Evolutionary conservation across 2,113 vertebrate species (phyloP).

Genomic region (Corydoras sp.): DNA sequence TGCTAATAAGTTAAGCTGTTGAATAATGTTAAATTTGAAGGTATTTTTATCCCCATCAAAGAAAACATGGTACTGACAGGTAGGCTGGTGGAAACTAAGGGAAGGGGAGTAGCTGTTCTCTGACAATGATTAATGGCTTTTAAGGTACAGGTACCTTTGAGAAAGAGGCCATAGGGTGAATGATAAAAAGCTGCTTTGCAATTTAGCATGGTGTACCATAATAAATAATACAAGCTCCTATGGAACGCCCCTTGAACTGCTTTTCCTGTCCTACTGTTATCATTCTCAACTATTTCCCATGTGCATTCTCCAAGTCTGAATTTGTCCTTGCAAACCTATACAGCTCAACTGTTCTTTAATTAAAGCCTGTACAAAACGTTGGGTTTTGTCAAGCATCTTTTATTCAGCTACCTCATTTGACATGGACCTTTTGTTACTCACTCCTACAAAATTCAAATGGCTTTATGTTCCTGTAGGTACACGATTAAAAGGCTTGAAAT

Average conservation of each 20-base stretch:
- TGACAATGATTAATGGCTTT: background rate
- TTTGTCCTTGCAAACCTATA: slow-evolving; percentile 34
- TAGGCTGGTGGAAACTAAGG: background rate
- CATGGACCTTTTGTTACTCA: background rate
- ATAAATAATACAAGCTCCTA: slow-evolving; percentile 27
- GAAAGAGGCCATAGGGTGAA: slow-evolving; percentile 1
- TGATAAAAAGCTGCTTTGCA: slow-evolving; percentile 3
- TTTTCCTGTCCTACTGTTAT: background rate
- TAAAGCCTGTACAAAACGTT: background rate
- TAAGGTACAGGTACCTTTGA: background rate
- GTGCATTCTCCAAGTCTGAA: slow-evolving; percentile 26
- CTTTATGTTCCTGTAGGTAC: background rate
- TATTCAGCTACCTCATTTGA: background rate
- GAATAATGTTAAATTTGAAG: background rate
- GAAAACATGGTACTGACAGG: background rate
- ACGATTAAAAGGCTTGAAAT: background rate
- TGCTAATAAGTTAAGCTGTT: too few relatives aligned
- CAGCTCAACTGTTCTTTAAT: slow-evolving; percentile 33
- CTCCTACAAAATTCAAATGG: background rate
- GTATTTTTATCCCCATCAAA: slow-evolving; percentile 9
- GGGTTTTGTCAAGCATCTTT: background rate
- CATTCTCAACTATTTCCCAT: background rate
- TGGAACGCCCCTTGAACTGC: slow-evolving; percentile 3
- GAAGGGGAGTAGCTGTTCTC: background rate
- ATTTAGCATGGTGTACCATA: slow-evolving; percentile 4